These are phyloP conservation scores for Gryllus bimaculatus DNA, from an alignment of 1,140 invertebrate species.

Conservation along the genomic window DNA sequence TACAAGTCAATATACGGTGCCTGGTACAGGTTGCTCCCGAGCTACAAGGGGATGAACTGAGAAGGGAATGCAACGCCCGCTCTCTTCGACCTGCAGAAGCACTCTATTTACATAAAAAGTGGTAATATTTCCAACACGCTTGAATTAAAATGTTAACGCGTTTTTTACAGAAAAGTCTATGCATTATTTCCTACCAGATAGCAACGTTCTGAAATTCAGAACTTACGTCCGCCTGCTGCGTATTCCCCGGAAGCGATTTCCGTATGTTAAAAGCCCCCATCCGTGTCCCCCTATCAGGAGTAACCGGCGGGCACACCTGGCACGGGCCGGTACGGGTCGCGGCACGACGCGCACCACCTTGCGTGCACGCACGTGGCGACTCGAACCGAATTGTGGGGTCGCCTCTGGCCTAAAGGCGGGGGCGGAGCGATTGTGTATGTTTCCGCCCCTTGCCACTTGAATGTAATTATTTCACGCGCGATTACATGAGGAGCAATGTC, in stretches of 20 bases:
- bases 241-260: background rate
- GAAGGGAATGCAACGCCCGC: too few species aligned
- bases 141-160: too few species aligned
- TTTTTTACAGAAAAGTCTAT: too few species aligned
- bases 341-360: background rate
- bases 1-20: background rate
- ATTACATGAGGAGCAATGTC: background rate
- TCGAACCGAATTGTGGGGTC: background rate
- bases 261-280: constrained; percentile 3
- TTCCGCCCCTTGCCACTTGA: background rate
- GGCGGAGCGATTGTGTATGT: background rate
- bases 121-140: too few species aligned
- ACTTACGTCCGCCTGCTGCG: too few species aligned
- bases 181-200: too few species aligned
- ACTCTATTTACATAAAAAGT: too few species aligned
- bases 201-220: too few species aligned
- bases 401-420: background rate
- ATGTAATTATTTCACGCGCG: background rate
- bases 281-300: background rate
- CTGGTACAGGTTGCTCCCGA: background rate
- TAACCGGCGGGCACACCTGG: background rate
- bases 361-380: background rate
- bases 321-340: background rate
- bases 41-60: too few species aligned
- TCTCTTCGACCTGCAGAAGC: too few species aligned